phyloP scores from a whole-genome alignment of 1,140 invertebrate species.

The Camponotus vicinus region DNA sequence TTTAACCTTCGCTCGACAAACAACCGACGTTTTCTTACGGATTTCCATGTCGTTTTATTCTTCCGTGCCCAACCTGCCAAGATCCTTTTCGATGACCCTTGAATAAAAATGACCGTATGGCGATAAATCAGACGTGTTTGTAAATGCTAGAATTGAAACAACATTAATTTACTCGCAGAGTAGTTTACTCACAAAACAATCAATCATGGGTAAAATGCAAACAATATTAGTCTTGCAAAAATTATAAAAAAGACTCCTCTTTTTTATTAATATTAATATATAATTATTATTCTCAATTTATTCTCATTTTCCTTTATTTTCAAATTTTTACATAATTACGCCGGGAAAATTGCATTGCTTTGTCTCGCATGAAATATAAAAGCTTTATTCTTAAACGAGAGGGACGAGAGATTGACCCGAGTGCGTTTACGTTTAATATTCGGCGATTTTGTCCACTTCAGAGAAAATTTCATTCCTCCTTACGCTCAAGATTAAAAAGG shows the following conservation, averaged over 20 bases:
- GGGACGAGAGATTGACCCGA: conserved; percentile 37
- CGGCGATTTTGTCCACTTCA: conserved; percentile 49
- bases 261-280: too few species aligned
- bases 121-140: conserved; percentile 15
- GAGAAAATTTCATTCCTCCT: conserved; percentile 52
- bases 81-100: conserved; percentile 1
- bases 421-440: conserved; percentile 60
- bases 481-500: conserved; percentile 53
- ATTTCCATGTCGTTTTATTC: conserved; percentile 38
- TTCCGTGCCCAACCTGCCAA: conserved; percentile 10
- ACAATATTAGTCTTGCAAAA: background rate
- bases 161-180: conserved; percentile 1
- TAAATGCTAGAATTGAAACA: background rate
- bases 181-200: conserved; percentile 31
- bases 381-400: conserved; percentile 47
- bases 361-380: conserved; percentile 33
- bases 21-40: conserved; percentile 51
- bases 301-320: conserved; percentile 11
- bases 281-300: too few species aligned
- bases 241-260: too few species aligned
- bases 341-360: conserved; percentile 31
- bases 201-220: background rate
- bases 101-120: conserved; percentile 50
- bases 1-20: conserved; percentile 71
- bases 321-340: conserved; percentile 35